Conservation (phyloP, 2,888 invertebrate genomes). For the Ennomos erosarius region DNA sequence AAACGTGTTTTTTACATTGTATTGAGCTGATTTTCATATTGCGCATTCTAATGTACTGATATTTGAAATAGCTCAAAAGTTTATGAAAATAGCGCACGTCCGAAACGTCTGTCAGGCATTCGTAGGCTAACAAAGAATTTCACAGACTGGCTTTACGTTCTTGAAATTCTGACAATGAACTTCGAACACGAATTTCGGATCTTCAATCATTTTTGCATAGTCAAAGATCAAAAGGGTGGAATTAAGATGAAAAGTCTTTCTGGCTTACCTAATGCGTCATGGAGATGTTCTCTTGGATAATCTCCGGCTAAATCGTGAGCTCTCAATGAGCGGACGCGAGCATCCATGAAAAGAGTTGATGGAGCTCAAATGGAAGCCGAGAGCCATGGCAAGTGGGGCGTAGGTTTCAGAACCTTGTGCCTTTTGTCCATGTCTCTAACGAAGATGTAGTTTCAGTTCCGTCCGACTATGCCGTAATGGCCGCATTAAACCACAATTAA, state of each 20-base stretch:
- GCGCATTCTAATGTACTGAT: constrained; percentile 31
- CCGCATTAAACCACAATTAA: constrained; percentile 39
- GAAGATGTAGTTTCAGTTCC: constrained; percentile 16
- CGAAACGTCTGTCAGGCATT: constrained; percentile 23
- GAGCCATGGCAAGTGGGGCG: constrained; percentile 36
- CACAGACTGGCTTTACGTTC: constrained; percentile 18
- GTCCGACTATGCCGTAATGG: constrained; percentile 14
- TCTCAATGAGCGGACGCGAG: constrained; percentile 44
- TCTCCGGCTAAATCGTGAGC: constrained; percentile 46
- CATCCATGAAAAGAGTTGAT: constrained; percentile 54
- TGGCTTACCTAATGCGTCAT: constrained; percentile 29
- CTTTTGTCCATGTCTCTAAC: constrained; percentile 32
- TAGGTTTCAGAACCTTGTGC: constrained; percentile 36
- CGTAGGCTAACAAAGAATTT: constrained; percentile 26
- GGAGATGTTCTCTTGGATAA: constrained; percentile 45
- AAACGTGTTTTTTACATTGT: constrained; percentile 45
- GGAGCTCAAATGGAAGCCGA: constrained; percentile 48
- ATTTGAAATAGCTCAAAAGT: constrained; percentile 26
- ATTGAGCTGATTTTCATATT: constrained; percentile 38
- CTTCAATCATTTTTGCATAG: constrained; percentile 31
- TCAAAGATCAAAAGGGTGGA: constrained; percentile 36
- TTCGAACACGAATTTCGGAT: constrained; percentile 22
- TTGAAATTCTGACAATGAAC: constrained; percentile 24
- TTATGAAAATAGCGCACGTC: constrained; percentile 25
- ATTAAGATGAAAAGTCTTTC: constrained; percentile 36